A percentile compares a stretch with the other conserved stretches of the same genome.
These are phyloP conservation scores for Halocynthia roretzi DNA, from an alignment of 23 tunicate genomes.

Conservation along the genomic window DNA sequence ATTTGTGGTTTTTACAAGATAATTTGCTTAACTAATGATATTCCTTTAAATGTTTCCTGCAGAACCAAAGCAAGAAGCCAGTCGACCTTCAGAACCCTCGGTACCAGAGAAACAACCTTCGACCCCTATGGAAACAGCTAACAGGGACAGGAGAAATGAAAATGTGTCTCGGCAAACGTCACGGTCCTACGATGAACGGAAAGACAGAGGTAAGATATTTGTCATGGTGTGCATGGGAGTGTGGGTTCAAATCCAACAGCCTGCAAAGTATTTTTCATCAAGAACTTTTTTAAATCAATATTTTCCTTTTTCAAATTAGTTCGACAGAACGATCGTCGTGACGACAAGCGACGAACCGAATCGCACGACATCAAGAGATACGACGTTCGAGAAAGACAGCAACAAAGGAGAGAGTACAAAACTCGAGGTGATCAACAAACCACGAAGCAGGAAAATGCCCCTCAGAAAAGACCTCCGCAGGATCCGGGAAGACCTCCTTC, in stretches of 20 bases:
- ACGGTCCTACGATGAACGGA: background rate
- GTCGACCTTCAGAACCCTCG: background rate
- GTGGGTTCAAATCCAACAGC: background rate
- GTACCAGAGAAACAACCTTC: background rate
- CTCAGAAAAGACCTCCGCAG: too few relatives aligned
- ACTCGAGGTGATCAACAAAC: too few relatives aligned
- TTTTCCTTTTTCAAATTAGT: background rate
- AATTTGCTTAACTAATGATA: too few relatives aligned
- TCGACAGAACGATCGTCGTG: conserved; percentile 23
- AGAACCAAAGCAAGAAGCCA: conserved; percentile 3
- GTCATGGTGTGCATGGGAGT: background rate
- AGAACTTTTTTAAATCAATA: background rate
- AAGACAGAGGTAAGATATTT: background rate
- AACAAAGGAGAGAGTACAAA: conserved; percentile 2
- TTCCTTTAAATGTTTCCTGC: background rate
- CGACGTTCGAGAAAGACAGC: background rate
- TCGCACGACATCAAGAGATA: conserved; percentile 5
- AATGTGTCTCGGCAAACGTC: background rate
- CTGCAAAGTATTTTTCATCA: too few relatives aligned
- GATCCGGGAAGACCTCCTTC: too few relatives aligned
- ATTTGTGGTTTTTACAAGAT: too few relatives aligned
- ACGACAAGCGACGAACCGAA: conserved; percentile 30
- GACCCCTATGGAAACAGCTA: background rate
- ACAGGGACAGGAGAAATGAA: background rate
- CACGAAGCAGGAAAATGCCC: too few relatives aligned